Conservation (phyloP, 1,140 invertebrate species). For the Babylonia areolata region DNA sequence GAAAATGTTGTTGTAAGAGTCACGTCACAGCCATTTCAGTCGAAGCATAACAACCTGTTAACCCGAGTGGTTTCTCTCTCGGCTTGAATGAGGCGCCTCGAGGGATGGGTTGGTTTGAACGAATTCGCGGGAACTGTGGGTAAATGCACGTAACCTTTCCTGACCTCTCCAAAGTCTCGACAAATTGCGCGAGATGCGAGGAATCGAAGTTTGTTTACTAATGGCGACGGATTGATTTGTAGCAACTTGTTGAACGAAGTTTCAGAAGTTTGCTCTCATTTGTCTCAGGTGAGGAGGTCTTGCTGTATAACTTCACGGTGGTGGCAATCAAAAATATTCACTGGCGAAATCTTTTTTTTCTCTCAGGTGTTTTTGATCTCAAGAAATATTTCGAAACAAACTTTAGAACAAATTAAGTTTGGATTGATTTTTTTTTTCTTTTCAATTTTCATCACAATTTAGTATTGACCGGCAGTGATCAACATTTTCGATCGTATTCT, state of each 20-base stretch:
- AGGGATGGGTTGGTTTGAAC: slow-evolving; percentile 28
- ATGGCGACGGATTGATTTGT: slow-evolving; percentile 35
- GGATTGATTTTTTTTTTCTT: too few relatives aligned
- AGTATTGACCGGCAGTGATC: too few relatives aligned
- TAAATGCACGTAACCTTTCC: background rate
- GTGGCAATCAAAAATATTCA: too few relatives aligned
- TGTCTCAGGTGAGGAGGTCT: background rate
- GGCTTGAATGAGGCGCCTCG: slow-evolving; percentile 26
- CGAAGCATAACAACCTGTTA: slow-evolving; percentile 12
- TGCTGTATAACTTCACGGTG: background rate
- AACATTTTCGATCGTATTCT: too few relatives aligned
- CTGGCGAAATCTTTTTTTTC: too few relatives aligned
- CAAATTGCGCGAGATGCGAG: slow-evolving; percentile 3
- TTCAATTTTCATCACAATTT: too few relatives aligned
- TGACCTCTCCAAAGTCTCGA: slow-evolving; percentile 26
- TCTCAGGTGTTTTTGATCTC: too few relatives aligned
- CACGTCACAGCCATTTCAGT: slow-evolving; percentile 35
- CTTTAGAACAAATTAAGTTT: too few relatives aligned
- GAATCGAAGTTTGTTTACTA: slow-evolving; percentile 34
- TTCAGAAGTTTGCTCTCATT: background rate
- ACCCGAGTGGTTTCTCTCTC: background rate
- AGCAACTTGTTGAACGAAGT: slow-evolving; percentile 38
- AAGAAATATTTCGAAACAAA: too few relatives aligned
- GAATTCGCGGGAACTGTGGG: slow-evolving; percentile 40
- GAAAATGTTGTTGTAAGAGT: background rate